Conservation (phyloP, 2,888 invertebrate species). For the Drosophila fungiperda region DNA sequence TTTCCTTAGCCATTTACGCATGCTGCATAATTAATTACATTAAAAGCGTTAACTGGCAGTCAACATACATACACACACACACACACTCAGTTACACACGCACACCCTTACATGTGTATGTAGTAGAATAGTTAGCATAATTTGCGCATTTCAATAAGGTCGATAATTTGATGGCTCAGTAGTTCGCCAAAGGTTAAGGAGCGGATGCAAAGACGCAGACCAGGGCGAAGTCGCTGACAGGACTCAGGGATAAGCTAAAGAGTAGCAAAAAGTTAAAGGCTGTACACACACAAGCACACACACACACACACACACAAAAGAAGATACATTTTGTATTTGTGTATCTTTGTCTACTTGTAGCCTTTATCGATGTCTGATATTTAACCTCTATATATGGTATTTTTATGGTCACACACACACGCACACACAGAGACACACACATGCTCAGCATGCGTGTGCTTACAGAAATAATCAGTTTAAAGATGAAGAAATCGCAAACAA, state of each 20-base stretch:
- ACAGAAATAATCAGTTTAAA: constrained; percentile 79
- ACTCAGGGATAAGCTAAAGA: constrained; percentile 30
- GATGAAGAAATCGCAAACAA: constrained; percentile 74
- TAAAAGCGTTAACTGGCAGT: constrained; percentile 81
- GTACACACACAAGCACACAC: constrained; percentile 13
- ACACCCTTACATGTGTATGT: not conserved
- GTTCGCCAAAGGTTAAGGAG: constrained; percentile 60
- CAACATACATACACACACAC: constrained; percentile 46
- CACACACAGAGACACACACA: constrained; percentile 26
- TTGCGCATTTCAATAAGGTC: constrained; percentile 78
- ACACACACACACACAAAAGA: constrained; percentile 14
- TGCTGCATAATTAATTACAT: constrained; percentile 78
- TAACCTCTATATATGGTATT: constrained; percentile 72
- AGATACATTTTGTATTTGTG: constrained; percentile 63
- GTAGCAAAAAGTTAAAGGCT: constrained; percentile 43
- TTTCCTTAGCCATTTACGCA: constrained; percentile 73
- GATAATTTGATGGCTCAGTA: constrained; percentile 77
- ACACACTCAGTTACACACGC: constrained; percentile 5
- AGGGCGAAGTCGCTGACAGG: not conserved
- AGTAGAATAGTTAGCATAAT: constrained; percentile 76
- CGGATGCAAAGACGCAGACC: constrained; percentile 1
- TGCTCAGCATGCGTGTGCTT: constrained; percentile 37
- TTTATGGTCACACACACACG: constrained; percentile 52
- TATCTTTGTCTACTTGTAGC: constrained; percentile 64
- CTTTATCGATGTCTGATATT: constrained; percentile 81